phyloP scores from a whole-genome alignment of 92 coral and sea anemone genomes.

The Palythoa caribaeorum region DNA sequence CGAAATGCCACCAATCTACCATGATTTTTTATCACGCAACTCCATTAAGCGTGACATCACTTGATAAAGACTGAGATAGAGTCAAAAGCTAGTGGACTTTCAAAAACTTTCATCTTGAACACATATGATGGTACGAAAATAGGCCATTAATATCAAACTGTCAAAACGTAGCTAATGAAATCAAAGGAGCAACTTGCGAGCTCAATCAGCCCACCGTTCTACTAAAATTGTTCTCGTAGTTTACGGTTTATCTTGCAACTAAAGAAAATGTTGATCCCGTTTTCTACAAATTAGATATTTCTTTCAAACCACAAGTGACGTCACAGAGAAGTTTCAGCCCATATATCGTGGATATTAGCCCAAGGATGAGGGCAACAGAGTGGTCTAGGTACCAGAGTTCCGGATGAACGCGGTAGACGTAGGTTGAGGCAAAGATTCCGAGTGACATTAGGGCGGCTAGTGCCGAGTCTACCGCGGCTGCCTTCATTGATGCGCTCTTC shows the following conservation, averaged over 20 bases:
- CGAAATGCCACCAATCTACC: too few species aligned
- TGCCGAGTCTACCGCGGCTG: conserved; percentile 74
- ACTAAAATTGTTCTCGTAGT: too few species aligned
- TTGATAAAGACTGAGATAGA: too few species aligned
- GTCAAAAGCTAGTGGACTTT: too few species aligned
- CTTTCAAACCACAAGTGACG: conserved; percentile 17
- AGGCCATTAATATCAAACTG: too few species aligned
- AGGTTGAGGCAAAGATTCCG: conserved; percentile 70
- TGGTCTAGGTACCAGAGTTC: conserved; percentile 84
- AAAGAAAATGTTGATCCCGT: background rate
- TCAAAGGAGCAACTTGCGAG: too few species aligned
- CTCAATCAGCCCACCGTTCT: too few species aligned
- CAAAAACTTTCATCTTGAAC: too few species aligned
- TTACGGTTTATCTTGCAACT: background rate
- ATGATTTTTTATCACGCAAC: too few species aligned
- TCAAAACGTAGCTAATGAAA: too few species aligned
- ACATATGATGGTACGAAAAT: too few species aligned
- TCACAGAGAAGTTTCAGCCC: conserved; percentile 54
- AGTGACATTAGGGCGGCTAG: conserved; percentile 73
- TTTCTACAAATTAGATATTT: background rate
- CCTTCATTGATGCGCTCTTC: conserved; percentile 73
- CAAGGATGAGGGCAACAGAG: conserved; percentile 64
- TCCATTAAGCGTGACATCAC: too few species aligned
- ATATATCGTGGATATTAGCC: conserved; percentile 63
- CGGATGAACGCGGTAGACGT: conserved; percentile 56